phyloP scores from a whole-genome alignment of 2,797 vertebrate species.

The Avahi laniger region DNA sequence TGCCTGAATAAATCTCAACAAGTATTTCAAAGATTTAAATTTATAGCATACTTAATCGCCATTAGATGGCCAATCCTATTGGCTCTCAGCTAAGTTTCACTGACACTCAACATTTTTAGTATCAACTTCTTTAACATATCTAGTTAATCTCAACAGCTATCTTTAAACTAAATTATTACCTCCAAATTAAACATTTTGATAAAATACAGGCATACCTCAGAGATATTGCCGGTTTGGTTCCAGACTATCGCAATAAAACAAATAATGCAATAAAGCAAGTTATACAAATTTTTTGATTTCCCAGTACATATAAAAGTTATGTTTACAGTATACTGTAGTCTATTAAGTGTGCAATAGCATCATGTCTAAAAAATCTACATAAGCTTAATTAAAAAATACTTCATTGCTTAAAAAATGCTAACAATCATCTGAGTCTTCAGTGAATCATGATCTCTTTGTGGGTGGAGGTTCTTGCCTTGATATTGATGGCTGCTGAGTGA shows the following conservation, averaged over 20 bases:
- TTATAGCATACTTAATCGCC: slow-evolving; percentile 88
- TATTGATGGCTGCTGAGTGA: neutral
- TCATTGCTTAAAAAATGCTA: neutral
- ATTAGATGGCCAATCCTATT: slow-evolving; percentile 86
- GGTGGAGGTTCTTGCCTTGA: neutral
- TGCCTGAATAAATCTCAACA: slow-evolving; percentile 91
- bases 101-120: slow-evolving; percentile 83
- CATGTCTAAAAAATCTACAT: neutral
- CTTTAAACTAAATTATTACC: slow-evolving; percentile 80
- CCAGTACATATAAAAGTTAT: neutral
- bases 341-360: neutral
- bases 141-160: slow-evolving; percentile 78
- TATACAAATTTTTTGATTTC: neutral
- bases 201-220: slow-evolving; percentile 47
- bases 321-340: neutral
- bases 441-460: neutral
- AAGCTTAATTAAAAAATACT: neutral
- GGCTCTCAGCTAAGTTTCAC: slow-evolving; percentile 82
- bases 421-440: neutral
- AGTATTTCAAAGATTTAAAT: slow-evolving; percentile 90
- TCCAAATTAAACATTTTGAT: slow-evolving; percentile 73
- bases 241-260: neutral
- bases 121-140: slow-evolving; percentile 74
- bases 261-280: neutral
- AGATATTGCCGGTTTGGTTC: neutral